A percentile compares a stretch with the other conserved stretches of the same genome.
These are phyloP conservation scores for Coptodon bakossiorum DNA, from an alignment of 2,113 vertebrate species.

Conservation along the genomic window DNA sequence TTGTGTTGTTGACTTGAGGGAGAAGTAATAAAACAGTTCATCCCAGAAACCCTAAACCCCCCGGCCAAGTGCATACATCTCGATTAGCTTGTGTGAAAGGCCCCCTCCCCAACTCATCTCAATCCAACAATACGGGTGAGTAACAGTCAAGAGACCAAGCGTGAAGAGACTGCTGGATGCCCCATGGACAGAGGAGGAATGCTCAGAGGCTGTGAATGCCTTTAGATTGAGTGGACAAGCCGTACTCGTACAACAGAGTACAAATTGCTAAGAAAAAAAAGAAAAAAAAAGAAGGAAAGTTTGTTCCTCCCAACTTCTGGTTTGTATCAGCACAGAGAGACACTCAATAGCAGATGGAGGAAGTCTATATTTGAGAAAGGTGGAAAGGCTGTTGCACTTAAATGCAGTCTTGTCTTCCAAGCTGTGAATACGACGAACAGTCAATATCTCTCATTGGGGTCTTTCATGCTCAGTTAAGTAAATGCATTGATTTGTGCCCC, in stretches of 20 bases:
- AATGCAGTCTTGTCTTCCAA: slow-evolving; percentile 66
- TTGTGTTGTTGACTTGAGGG: slow-evolving; percentile 52
- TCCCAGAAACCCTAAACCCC: slow-evolving; percentile 38
- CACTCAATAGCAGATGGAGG: slow-evolving; percentile 52
- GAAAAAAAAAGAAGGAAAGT: slow-evolving; percentile 13
- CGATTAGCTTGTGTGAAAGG: slow-evolving; percentile 54
- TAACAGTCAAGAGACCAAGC: slow-evolving; percentile 27
- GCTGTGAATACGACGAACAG: slow-evolving; percentile 49
- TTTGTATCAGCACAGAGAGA: slow-evolving; percentile 24
- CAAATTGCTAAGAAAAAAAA: not conserved
- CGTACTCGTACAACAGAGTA: not conserved
- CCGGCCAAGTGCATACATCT: slow-evolving; percentile 51
- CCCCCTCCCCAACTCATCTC: slow-evolving; percentile 46
- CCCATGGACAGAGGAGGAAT: not conserved
- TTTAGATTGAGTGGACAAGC: slow-evolving; percentile 15
- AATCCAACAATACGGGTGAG: slow-evolving; percentile 47
- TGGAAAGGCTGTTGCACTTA: slow-evolving; percentile 51
- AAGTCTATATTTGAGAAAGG: slow-evolving; percentile 49
- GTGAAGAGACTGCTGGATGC: not conserved
- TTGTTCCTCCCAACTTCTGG: slow-evolving; percentile 25
- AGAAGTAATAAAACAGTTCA: slow-evolving; percentile 61
- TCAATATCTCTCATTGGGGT: slow-evolving; percentile 72
- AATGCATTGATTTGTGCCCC: slow-evolving; percentile 75
- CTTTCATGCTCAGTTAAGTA: slow-evolving; percentile 80
- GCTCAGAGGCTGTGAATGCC: slow-evolving; percentile 22